Conservation (phyloP, 1,140 invertebrate species). For the Drosophila pseudoobscura region DNA sequence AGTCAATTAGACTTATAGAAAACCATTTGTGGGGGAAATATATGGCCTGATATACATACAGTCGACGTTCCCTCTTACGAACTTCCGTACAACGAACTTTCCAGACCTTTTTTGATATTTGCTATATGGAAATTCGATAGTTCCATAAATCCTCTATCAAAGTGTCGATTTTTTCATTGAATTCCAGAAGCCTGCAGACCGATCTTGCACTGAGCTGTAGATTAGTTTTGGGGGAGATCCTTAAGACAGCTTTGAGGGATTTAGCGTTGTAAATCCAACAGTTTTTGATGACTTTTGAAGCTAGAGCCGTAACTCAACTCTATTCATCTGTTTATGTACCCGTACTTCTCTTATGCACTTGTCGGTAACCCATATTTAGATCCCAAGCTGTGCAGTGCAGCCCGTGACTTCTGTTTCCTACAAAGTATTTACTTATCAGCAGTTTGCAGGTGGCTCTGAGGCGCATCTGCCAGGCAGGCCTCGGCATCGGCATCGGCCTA, state of each 20-base stretch:
- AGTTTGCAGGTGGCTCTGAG: slow-evolving; percentile 47
- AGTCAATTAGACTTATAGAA: slow-evolving; percentile 48
- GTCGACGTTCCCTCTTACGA: too few species aligned
- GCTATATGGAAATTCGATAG: slow-evolving; percentile 5
- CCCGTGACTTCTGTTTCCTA: slow-evolving; percentile 66
- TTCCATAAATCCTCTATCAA: not conserved
- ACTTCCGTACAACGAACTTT: too few species aligned
- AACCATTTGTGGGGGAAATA: not conserved
- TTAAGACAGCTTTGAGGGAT: too few species aligned
- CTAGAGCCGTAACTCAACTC: not conserved
- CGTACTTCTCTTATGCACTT: slow-evolving; percentile 12
- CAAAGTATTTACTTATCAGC: slow-evolving; percentile 68
- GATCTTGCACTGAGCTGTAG: too few species aligned
- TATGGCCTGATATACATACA: not conserved
- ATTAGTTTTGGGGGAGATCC: too few species aligned
- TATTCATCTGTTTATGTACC: not conserved
- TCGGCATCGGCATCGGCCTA: too few species aligned
- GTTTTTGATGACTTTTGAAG: too few species aligned
- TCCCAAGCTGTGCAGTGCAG: slow-evolving; percentile 12
- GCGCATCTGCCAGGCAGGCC: not conserved
- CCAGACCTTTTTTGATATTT: not conserved
- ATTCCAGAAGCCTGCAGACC: too few species aligned
- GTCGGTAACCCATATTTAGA: slow-evolving; percentile 22
- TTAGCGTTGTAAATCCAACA: too few species aligned
- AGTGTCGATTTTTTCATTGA: too few species aligned